Conservation (phyloP, 2,797 vertebrate genomes). For the Synanceia verrucosa region DNA sequence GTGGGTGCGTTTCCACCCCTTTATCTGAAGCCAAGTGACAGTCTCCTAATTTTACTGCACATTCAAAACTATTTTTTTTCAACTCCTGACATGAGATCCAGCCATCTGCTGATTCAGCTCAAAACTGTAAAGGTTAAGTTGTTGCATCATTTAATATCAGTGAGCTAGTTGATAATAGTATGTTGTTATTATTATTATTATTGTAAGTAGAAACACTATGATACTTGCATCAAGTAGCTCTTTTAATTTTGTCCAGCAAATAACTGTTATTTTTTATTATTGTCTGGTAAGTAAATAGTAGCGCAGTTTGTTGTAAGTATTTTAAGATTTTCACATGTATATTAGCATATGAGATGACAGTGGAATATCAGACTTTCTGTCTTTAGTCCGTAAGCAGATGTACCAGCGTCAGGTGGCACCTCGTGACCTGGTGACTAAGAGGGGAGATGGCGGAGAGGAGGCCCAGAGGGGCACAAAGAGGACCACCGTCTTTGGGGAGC, state of each 20-base stretch:
- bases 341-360: not conserved
- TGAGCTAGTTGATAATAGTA: too few species aligned
- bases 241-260: not conserved
- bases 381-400: constrained; percentile 73
- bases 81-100: not conserved
- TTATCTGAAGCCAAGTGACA: not conserved
- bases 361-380: not conserved
- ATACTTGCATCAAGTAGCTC: not conserved
- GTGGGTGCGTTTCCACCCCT: not conserved
- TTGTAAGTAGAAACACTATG: not conserved
- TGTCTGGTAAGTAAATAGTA: too few species aligned
- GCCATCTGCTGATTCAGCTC: not conserved
- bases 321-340: not conserved
- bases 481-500: constrained; percentile 66
- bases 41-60: not conserved
- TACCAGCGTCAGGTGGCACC: constrained; percentile 35
- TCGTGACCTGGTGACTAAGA: constrained; percentile 68
- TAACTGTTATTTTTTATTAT: too few species aligned
- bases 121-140: not conserved
- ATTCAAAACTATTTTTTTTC: not conserved
- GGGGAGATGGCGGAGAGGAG: constrained; percentile 59
- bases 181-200: too few species aligned
- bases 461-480: constrained; percentile 73
- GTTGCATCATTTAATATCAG: not conserved
- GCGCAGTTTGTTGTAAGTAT: too few species aligned